Conservation (phyloP, 1,140 invertebrate species). For the Macrobrachium rosenbergii region DNA sequence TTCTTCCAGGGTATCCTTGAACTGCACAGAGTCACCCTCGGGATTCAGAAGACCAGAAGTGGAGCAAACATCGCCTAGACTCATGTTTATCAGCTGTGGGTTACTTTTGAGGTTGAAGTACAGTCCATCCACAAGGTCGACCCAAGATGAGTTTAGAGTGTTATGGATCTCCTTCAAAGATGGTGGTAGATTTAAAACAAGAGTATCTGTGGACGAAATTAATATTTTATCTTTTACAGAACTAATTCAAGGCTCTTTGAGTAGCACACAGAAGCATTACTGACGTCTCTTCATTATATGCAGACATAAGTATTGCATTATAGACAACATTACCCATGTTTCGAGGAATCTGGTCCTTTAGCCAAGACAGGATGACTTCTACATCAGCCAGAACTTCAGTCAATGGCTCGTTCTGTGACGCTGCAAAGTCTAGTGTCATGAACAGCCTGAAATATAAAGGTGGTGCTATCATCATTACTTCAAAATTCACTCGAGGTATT, state of each 20-base stretch:
- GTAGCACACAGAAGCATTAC: too few species aligned
- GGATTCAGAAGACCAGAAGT: conserved; percentile 7
- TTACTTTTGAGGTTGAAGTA: conserved; percentile 22
- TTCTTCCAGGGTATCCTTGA: conserved; percentile 1
- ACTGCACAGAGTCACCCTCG: neutral
- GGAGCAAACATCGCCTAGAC: conserved; percentile 3
- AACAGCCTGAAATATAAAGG: too few species aligned
- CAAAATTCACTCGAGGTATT: too few species aligned
- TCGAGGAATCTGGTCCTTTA: too few species aligned
- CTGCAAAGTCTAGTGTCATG: too few species aligned
- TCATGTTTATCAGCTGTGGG: neutral
- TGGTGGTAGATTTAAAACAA: neutral
- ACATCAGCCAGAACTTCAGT: too few species aligned
- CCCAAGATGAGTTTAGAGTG: conserved; percentile 31
- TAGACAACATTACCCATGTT: too few species aligned
- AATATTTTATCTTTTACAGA: neutral
- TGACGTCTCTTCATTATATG: too few species aligned
- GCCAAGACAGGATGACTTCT: too few species aligned
- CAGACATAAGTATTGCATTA: too few species aligned
- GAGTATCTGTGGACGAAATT: neutral
- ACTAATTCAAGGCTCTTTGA: neutral
- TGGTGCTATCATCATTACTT: too few species aligned
- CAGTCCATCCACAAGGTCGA: conserved; percentile 42
- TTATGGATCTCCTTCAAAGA: conserved; percentile 8
- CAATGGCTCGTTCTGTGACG: too few species aligned